Evolutionary conservation across 2,113 vertebrate genomes (phyloP), one percentile per base, ranked within the genome.

Genomic region (Spea multiplicata): DNA sequence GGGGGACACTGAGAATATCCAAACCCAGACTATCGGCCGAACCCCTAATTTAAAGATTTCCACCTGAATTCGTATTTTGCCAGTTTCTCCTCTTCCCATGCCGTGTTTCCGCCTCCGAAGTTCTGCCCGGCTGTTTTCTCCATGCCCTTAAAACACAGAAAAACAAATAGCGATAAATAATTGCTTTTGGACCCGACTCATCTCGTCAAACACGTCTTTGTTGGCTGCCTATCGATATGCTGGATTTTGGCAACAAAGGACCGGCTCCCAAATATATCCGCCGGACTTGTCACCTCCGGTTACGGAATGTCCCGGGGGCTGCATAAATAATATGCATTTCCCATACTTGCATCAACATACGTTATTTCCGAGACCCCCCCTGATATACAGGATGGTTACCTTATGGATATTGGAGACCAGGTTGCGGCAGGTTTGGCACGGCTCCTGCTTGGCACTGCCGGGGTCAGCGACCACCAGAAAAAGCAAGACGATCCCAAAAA

Each of bases 71-170:
- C 91, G 84, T 99, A 99, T 84, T 98, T 99, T 5, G 97, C 93
- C 83, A 99, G 86, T 83, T 98, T 98, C 86, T 98, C 95, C 82
- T 98, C 95, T 84, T 99, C 97, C 97, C 97, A 99, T 14, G 97
- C 97, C 0, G 97, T 99, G 87, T 99, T 99, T 44, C 97, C 97
- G 66, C 97, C 97, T 0, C 97, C 97, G 62, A 99, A 99, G 81
- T 98, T 96, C 84, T 97, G 96, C 82, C 94, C 94, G 67, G 93
- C 91, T 0, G 97, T 98, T 82, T 86, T 91, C 85, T 98, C 95
- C 85, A 99, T 90, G 44, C 97, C 97, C 97, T 99, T 81, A 66
- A 83, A 46, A 78, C 0, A 8, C 0, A 52, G 50, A 52, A 1
- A 52, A 1, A 30, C 2, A 30, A 30, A 30, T 30, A 30, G 1